Evolutionary conservation across 2,797 vertebrate genomes (phyloP).

Genomic region (Stomatorhinus walkeri): DNA sequence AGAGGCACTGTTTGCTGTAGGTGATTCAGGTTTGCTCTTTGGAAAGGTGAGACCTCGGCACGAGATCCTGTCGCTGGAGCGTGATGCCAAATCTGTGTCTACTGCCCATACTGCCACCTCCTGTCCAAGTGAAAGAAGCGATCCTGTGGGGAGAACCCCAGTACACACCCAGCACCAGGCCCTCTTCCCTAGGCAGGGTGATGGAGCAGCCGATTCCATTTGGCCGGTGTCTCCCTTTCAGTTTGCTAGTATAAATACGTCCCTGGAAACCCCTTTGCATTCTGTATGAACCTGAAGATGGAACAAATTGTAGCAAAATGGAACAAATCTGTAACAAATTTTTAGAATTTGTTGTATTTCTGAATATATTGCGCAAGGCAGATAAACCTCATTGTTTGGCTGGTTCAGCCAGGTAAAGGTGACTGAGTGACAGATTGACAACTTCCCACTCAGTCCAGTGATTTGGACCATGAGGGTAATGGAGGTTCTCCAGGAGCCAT

Average conservation of each 20-base stretch:
- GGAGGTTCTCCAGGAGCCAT: constrained; percentile 35
- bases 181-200: constrained; percentile 42
- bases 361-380: background rate
- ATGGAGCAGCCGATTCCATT: constrained; percentile 34
- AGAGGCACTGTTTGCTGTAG: background rate
- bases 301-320: background rate
- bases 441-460: background rate
- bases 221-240: constrained; percentile 43
- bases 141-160: constrained; percentile 56
- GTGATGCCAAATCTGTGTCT: background rate
- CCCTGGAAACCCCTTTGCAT: background rate
- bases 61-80: background rate
- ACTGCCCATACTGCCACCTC: background rate
- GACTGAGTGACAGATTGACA: background rate
- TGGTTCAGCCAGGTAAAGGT: background rate
- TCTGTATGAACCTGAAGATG: background rate
- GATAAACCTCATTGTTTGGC: background rate
- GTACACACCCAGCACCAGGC: constrained; percentile 55
- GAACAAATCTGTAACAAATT: background rate
- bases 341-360: background rate
- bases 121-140: background rate
- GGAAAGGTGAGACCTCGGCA: background rate
- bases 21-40: background rate
- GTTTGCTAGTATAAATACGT: background rate
- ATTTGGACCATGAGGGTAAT: background rate